Evolutionary conservation across 2,113 vertebrate species (phyloP).

Genomic region (Pteruthius melanotis): DNA sequence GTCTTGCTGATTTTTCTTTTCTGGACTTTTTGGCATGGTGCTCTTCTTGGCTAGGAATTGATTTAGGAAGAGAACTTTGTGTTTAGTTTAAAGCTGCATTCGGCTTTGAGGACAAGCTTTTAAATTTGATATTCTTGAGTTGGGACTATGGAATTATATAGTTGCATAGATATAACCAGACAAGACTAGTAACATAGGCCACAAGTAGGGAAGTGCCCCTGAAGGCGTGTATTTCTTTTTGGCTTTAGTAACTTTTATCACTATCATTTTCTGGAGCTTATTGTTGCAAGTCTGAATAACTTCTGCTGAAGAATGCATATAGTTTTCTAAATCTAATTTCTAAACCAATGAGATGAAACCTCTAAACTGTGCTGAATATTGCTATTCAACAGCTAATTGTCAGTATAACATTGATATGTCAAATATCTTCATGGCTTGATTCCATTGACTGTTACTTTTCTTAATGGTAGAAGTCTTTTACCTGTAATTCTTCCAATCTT

Average conservation of each 20-base stretch:
- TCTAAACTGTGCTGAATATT: background rate
- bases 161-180: background rate
- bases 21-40: background rate
- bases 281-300: background rate
- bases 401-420: background rate
- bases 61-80: background rate
- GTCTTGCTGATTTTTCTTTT: background rate
- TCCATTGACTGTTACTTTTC: background rate
- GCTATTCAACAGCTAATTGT: background rate
- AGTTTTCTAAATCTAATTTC: background rate
- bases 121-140: background rate
- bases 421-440: background rate
- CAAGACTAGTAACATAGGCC: background rate
- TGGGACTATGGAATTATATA: background rate
- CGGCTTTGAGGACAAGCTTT: background rate
- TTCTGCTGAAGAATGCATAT: background rate
- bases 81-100: background rate
- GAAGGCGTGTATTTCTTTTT: background rate
- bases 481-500: constrained; percentile 96
- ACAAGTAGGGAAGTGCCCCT: background rate
- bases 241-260: background rate
- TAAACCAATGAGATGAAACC: background rate
- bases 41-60: background rate
- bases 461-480: constrained; percentile 35
- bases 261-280: background rate